Base-by-base conservation (phyloP, 2,888 invertebrate genomes). In the Coenonympha arcania region DNA sequence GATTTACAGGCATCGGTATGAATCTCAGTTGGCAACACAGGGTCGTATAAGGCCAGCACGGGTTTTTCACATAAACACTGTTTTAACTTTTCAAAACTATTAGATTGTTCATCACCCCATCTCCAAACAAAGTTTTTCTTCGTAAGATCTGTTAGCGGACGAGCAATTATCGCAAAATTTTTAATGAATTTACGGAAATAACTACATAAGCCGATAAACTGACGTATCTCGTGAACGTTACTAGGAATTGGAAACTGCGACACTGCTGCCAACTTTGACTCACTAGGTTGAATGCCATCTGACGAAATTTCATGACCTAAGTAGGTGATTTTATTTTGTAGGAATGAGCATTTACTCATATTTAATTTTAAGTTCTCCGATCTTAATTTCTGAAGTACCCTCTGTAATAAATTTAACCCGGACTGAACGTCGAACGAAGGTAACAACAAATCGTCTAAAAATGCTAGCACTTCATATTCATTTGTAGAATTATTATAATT, bases 161-260 rank as follows among this genome's bases (percentile, higher is more conserved):
- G 50, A 8, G 66, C 65, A n/a, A 63, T 60, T 1, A 48, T 5
- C 0, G 64, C 60, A 52, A 66, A 66, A 8, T 59, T 56, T 2
- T 50, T 9, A n/a, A 69, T 61, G 42, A 62, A 67, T 39, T 64
- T 65, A 0, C 64, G 36, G 48, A 67, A 69, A 43, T 64, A 68
- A 33, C 61, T 61, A 34, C 54, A 57, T 11, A 65, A 40, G 0
- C 66, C 65, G 1, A 66, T 40, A 49, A 65, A 68, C 22, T 63
- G 62, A 2, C 64, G 51, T 2, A 64, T 18, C n/a, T 61, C 55
- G 33, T 64, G 62, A 3, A 63, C 58, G 31, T 60, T 65, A 2
- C 6, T 43, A 0, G 65, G 67, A 0, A 11, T 22, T 0, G 57
- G 55, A 57, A 64, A 66, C 1, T 57, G 31, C 1, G 56, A 50